phyloP scores from a whole-genome alignment of 2,888 invertebrate genomes.

The Anaspis maculata region DNA sequence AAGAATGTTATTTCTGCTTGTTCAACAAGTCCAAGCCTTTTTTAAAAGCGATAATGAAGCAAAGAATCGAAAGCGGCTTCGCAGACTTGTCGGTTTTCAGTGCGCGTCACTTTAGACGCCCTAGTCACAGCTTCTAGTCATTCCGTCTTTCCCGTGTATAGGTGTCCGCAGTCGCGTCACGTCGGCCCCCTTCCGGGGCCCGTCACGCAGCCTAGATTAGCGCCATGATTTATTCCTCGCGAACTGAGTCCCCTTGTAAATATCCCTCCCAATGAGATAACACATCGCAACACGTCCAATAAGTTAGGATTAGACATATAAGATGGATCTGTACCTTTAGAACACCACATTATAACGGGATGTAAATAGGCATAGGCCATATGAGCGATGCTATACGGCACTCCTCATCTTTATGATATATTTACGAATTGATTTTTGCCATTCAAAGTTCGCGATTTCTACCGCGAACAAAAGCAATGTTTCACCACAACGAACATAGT shows the following conservation, averaged over 20 bases:
- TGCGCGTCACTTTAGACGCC: too few relatives aligned
- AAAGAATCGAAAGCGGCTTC: too few relatives aligned
- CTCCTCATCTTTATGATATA: slow-evolving; percentile 23
- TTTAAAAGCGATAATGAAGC: too few relatives aligned
- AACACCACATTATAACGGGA: slow-evolving; percentile 28
- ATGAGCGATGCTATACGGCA: slow-evolving; percentile 29
- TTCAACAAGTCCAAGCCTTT: too few relatives aligned
- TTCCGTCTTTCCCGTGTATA: slow-evolving; percentile 15
- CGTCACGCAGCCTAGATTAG: slow-evolving; percentile 35
- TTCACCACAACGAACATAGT: slow-evolving; percentile 43
- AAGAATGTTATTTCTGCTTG: too few relatives aligned
- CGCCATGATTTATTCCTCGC: slow-evolving; percentile 38
- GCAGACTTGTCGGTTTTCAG: too few relatives aligned
- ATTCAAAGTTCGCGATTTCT: slow-evolving; percentile 29
- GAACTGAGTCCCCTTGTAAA: slow-evolving; percentile 40
- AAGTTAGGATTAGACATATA: slow-evolving; percentile 39
- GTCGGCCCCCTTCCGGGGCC: slow-evolving; percentile 29
- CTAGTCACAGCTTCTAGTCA: slow-evolving; percentile 14
- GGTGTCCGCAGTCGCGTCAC: slow-evolving; percentile 32
- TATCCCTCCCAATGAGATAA: slow-evolving; percentile 37
- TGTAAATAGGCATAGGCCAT: slow-evolving; percentile 21
- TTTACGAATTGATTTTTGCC: slow-evolving; percentile 28
- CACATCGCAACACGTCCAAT: slow-evolving; percentile 46
- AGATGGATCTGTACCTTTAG: slow-evolving; percentile 31
- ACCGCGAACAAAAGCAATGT: slow-evolving; percentile 40